Evolutionary conservation across 2,888 invertebrate genomes (phyloP), one percentile per base, ranked within the genome.

Genomic region (Drosophila flavopinicola): DNA sequence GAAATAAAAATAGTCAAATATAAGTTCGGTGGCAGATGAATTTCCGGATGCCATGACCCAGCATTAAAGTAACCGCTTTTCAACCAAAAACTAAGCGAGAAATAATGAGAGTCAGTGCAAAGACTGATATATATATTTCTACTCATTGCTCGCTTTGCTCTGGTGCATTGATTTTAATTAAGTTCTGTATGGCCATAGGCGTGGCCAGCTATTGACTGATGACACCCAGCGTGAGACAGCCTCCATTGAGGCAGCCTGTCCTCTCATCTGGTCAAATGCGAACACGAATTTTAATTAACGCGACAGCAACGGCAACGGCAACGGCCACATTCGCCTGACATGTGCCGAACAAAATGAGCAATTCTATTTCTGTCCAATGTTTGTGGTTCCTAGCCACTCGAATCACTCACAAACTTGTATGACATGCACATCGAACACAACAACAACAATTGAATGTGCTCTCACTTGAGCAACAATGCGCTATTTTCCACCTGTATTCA

Each of bases 111-210:
- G n/a, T 13, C 37, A 29, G 25, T 10, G 3, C 6, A 25, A 3
- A 25, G 32, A 10, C 33, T 35, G 53, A 59, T 66, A 23, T 27
- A 59, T 59, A 27, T 17, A 66, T 20, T 45, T 35, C n/a, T 27
- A 30, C 29, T 42, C 41, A 41, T 56, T 56, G 29, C 37, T 3
- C 25, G 41, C 5, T 11, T 13, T 11, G 20, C 13, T 23, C 11
- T n/a, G 10, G 15, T 41, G 35, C 47, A 29, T 23, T 4, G 17
- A 47, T 58, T 86, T 71, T 86, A 78, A 78, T 86, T 84, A 84
- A 57, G 72, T 84, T 75, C 45, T 41, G 42, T 25, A 38, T 29
- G 41, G 25, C 13, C 1, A 27, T 23, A 7, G 37, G 42, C 44
- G 29, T 5, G 20, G n/a, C 3, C 30, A 3, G 25, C 33, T 9